These are phyloP conservation scores for Pinctada fucata DNA, from an alignment of 2,888 invertebrate genomes.

Conservation along the genomic window DNA sequence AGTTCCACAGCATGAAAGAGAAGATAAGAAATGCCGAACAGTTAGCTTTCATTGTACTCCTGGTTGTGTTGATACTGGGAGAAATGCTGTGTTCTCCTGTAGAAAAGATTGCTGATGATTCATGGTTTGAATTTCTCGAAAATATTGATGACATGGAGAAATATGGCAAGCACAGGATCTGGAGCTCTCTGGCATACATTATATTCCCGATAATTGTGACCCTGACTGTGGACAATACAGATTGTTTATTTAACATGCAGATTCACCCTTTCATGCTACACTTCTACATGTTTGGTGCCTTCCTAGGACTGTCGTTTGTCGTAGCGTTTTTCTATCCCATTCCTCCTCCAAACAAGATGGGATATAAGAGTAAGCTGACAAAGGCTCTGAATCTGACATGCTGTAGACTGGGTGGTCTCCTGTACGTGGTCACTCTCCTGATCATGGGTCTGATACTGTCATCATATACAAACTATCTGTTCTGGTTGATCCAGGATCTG, in stretches of 20 bases:
- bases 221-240: conserved; percentile 65
- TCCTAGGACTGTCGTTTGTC: conserved; percentile 63
- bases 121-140: conserved; percentile 74
- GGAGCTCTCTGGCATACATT: conserved; percentile 69
- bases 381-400: conserved; percentile 65
- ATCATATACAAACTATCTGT: conserved; percentile 68
- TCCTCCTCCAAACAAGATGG: conserved; percentile 58
- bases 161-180: conserved; percentile 71
- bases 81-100: conserved; percentile 67
- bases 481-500: conserved; percentile 71
- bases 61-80: conserved; percentile 66
- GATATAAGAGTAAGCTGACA: conserved; percentile 61
- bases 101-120: conserved; percentile 72
- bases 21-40: conserved; percentile 51
- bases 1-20: conserved; percentile 45
- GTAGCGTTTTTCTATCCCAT: conserved; percentile 69
- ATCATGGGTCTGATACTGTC: conserved; percentile 67
- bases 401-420: conserved; percentile 62
- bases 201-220: conserved; percentile 66
- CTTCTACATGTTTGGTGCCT: conserved; percentile 68
- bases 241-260: conserved; percentile 66
- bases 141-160: conserved; percentile 71
- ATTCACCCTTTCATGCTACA: conserved; percentile 71
- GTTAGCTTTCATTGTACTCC: conserved; percentile 62
- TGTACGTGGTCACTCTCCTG: conserved; percentile 66